Base-by-base conservation (phyloP, 2,797 vertebrate species). In the Phrynocephalus forsythii region DNA sequence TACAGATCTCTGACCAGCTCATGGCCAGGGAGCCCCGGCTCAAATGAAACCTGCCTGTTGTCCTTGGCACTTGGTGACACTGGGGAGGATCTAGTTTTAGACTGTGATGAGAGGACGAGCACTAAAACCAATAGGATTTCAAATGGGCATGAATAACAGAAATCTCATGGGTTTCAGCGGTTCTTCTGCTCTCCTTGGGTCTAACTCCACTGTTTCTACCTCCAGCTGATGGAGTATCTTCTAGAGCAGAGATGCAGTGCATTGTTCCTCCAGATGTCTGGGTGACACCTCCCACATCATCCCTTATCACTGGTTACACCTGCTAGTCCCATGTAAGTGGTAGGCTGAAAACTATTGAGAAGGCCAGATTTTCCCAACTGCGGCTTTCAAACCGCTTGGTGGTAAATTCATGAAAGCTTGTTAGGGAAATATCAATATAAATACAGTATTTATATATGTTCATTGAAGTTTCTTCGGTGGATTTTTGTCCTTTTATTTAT, bases 401-500 rank as follows among this genome's bases (percentile, higher is more conserved):
- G 38, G 56, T 75, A 60, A 82, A 82, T 87, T 66, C 28, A 6
- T 50, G 79, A 56, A 75, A 75, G 56, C 38, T 67, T 66, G 73
- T 66, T 38, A 6, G 11, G 38, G 52, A 28, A 50, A 75, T 75
- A 24, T 11, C 56, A 82, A 56, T 20, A 50, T 69, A 11, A 50
- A 50, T 50, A 44, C 3, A 44, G 38, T 44, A 9, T 56, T 30
- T 69, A 79, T 30, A 84, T 72, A 30, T 66, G 30, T 63, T 44
- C 5, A 76, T 68, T 66, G 38, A 22, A 52, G 26, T 33, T 56
- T 56, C 9, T 48, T 56, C 30, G 44, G 18, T 16, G 16, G 78
- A 33, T 26, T 52, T 44, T 72, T 75, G 71, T 6, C 78, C 5
- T 38, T 85, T 81, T 85, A 85, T 77, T 85, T 77, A 56, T 79